These are phyloP conservation scores for Mobula hypostoma DNA, from an alignment of 2,113 vertebrate species.

Conservation along the genomic window DNA sequence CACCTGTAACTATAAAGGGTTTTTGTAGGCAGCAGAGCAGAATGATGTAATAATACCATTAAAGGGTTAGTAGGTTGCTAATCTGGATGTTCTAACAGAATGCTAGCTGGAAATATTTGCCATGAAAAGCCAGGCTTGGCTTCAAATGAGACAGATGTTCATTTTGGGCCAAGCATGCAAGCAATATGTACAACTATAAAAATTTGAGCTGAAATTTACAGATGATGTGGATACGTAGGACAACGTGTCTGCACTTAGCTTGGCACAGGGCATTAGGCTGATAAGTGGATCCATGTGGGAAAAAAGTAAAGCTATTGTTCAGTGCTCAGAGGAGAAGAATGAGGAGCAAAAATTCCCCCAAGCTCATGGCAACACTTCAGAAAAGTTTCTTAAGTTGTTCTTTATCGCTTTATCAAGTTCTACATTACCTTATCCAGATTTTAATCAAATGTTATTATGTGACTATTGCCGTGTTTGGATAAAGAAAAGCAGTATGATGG, in stretches of 20 bases:
- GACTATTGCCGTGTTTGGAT: neutral
- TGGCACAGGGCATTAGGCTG: slow-evolving; percentile 56
- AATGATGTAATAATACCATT: neutral
- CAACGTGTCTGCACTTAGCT: slow-evolving; percentile 57
- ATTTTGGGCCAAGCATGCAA: slow-evolving; percentile 47
- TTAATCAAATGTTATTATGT: neutral
- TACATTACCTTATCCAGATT: neutral
- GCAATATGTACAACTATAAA: slow-evolving; percentile 24
- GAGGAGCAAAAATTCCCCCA: slow-evolving; percentile 49
- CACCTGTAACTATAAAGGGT: neutral
- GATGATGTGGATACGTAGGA: slow-evolving; percentile 64
- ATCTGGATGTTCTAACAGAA: neutral
- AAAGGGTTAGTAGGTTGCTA: neutral
- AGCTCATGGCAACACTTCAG: slow-evolving; percentile 5
- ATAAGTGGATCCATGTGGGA: slow-evolving; percentile 62
- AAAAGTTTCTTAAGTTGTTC: neutral
- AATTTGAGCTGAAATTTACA: slow-evolving; percentile 52
- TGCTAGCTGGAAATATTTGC: slow-evolving; percentile 48
- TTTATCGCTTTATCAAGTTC: neutral
- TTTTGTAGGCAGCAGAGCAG: neutral
- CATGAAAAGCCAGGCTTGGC: slow-evolving; percentile 48
- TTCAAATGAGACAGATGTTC: slow-evolving; percentile 55
- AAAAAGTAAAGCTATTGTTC: slow-evolving; percentile 61
- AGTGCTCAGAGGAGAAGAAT: slow-evolving; percentile 57
- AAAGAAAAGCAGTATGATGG: neutral